Base-by-base conservation (phyloP, 1,140 invertebrate species). In the Microvelia longipes region DNA sequence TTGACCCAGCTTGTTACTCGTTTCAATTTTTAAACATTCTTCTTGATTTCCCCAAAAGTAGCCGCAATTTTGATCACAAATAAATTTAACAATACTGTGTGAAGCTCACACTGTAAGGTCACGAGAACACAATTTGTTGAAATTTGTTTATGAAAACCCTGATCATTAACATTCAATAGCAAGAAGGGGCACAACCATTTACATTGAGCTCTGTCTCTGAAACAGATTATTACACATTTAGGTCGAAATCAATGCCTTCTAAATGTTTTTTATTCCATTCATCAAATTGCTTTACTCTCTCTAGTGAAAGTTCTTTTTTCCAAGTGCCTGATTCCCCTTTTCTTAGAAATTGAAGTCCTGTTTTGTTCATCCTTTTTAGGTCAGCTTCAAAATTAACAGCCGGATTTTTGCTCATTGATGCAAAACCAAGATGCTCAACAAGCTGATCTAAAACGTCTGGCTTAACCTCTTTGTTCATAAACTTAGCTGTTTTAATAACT, bases 351-450 rank as follows among this genome's bases (percentile, higher is more conserved):
- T 78, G 77, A 67, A 83, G 80, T 1, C 84, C 78, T 1, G 71
- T 73, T 1, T 77, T 65, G 26, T 80, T 78, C 62, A 75, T 76
- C 66, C 80, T 28, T 79, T 75, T 62, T 79, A 80, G 75, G 0
- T 78, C 75, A 0, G 75, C 74, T 29, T 75, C 75, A 63, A 71
- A 74, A 67, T 76, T 77, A 0, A 74, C 73, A 2, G 74, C 60
- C 27, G 73, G 68, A 71, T 77, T 75, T 29, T 69, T 68, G 28
- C 71, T 71, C 75, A 75, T 93, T 69, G 85, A 88, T 19, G 87
- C 82, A 75, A 95, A 93, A 62, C 87, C 88, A 0, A 93, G 79
- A 76, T 93, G 88, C 1, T 90, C 83, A 29, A 83, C 84, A 0
- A 95, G 80, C 19, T 80, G 81, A 0, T 82, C 78, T 1, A 24